phyloP scores from a whole-genome alignment of 2,888 invertebrate species.

The Magallana nippona region DNA sequence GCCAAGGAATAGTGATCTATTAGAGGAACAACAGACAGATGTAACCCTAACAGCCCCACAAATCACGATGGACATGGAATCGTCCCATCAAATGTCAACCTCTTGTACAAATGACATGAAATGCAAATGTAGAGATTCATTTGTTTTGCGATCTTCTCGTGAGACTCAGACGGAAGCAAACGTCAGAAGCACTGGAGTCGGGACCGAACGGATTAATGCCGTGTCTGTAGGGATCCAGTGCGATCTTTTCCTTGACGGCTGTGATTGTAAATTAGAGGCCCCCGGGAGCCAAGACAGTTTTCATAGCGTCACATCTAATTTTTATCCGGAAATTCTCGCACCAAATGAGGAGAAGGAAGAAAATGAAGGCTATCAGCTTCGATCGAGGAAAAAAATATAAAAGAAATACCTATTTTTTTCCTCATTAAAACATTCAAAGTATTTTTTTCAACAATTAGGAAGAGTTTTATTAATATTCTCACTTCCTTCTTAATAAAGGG shows the following conservation, averaged over 20 bases:
- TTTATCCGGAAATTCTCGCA: neutral
- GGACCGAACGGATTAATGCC: neutral
- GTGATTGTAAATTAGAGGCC: neutral
- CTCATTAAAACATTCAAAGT: too few species aligned
- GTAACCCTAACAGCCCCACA: constrained; percentile 7
- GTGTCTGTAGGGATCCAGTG: constrained; percentile 8
- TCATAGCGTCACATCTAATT: constrained; percentile 10
- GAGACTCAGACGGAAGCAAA: neutral
- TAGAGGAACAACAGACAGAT: neutral
- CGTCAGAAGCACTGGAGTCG: constrained; percentile 2
- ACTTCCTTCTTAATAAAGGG: too few species aligned
- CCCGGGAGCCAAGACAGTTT: constrained; percentile 13
- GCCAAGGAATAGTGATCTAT: neutral
- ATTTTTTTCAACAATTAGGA: too few species aligned
- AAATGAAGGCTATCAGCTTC: neutral
- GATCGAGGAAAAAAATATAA: neutral
- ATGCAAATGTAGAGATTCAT: constrained; percentile 22
- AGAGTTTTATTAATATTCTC: too few species aligned
- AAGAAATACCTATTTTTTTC: too few species aligned
- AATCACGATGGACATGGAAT: neutral
- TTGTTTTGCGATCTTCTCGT: constrained; percentile 10
- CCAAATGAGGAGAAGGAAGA: neutral
- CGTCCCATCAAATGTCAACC: constrained; percentile 13
- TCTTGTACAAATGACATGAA: constrained; percentile 11
- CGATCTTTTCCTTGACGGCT: constrained; percentile 7